Percentiles rank a stretch among this genome's conserved stretches.
Evolutionary conservation across 1,140 invertebrate species (phyloP).

Genomic region (Luehdorfia chinensis): DNA sequence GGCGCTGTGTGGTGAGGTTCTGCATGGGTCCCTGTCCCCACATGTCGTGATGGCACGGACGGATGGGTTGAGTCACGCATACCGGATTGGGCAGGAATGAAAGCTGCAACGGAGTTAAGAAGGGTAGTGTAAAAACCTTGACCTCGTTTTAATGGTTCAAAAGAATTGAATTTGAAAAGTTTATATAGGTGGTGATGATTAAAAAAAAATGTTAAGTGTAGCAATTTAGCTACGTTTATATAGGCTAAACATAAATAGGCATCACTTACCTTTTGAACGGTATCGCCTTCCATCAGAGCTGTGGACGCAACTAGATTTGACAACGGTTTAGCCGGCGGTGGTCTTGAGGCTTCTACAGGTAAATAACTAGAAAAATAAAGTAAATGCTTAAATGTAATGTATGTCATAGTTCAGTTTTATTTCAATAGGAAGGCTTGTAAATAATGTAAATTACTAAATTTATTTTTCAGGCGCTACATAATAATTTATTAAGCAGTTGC

Average conservation of each 20-base stretch:
- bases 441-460: too few species aligned
- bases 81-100: slow-evolving; percentile 65
- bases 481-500: too few species aligned
- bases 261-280: slow-evolving; percentile 76
- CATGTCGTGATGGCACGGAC: slow-evolving; percentile 70
- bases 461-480: too few species aligned
- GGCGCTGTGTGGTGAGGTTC: slow-evolving; percentile 83
- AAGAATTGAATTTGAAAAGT: too few species aligned
- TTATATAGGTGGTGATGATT: too few species aligned
- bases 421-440: too few species aligned
- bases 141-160: not conserved
- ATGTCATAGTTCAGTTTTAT: too few species aligned
- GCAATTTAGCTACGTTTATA: too few species aligned
- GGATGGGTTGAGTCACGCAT: slow-evolving; percentile 53
- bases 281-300: slow-evolving; percentile 77
- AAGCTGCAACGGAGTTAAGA: slow-evolving; percentile 53
- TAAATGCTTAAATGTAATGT: too few species aligned
- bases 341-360: slow-evolving; percentile 61
- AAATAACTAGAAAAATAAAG: slow-evolving; percentile 46
- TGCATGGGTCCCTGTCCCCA: slow-evolving; percentile 82
- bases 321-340: slow-evolving; percentile 53
- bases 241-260: too few species aligned
- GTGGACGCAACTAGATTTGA: slow-evolving; percentile 72
- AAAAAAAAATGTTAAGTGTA: too few species aligned
- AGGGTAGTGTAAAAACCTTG: not conserved